Conservation (phyloP, 2,888 invertebrate species). For the Acanthosoma haemorrhoidale region DNA sequence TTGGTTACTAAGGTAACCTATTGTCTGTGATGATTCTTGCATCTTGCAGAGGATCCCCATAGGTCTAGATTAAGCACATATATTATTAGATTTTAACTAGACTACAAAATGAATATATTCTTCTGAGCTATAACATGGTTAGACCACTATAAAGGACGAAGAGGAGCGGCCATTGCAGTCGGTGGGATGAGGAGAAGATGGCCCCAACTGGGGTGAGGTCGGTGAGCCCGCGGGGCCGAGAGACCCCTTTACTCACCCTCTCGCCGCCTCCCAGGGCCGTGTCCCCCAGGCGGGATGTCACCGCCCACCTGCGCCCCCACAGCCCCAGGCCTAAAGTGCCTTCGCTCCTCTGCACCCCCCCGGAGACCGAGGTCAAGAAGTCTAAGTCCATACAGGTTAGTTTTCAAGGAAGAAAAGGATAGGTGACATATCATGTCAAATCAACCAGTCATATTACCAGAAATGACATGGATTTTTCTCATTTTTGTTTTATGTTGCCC, state of each 20-base stretch:
- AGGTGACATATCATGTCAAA: too few species aligned
- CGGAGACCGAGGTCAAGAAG: constrained; percentile 17
- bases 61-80: too few species aligned
- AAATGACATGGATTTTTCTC: too few species aligned
- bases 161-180: too few species aligned
- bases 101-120: background rate
- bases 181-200: constrained; percentile 14
- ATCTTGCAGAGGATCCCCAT: too few species aligned
- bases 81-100: too few species aligned
- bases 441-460: too few species aligned
- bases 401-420: too few species aligned
- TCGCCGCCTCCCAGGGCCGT: constrained; percentile 32
- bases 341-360: constrained; percentile 1
- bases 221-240: constrained; percentile 30
- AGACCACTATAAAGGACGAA: too few species aligned
- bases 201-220: constrained; percentile 17
- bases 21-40: too few species aligned
- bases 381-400: constrained; percentile 21
- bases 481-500: too few species aligned
- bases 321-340: background rate
- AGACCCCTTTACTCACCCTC: constrained; percentile 31
- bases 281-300: constrained; percentile 10
- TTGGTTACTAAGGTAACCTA: too few species aligned
- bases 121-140: background rate
- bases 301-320: background rate